Evolutionary conservation across 2,888 invertebrate genomes (phyloP).

Genomic region (Branchinecta sandiegonensis): DNA sequence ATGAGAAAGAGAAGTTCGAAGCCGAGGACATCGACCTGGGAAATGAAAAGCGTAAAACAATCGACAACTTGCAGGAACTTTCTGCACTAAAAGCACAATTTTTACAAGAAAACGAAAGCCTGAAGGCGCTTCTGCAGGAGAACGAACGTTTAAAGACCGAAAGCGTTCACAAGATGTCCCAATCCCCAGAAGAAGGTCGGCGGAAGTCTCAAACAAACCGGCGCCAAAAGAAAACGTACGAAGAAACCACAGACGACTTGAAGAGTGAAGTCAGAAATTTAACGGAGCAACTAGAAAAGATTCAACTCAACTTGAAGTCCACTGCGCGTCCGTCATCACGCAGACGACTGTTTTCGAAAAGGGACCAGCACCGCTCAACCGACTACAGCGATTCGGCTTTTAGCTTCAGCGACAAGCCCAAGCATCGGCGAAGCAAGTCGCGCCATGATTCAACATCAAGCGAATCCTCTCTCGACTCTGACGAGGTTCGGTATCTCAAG

Average conservation of each 20-base stretch:
- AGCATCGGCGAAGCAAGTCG: neutral
- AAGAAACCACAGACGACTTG: neutral
- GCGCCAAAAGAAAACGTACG: neutral
- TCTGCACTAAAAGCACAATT: neutral
- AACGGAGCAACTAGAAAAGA: neutral
- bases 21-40: neutral
- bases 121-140: neutral
- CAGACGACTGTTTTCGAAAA: neutral
- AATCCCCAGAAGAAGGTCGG: neutral
- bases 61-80: neutral
- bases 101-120: neutral
- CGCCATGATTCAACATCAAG: neutral
- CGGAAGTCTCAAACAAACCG: too few relatives aligned
- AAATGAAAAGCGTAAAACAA: neutral
- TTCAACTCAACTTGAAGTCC: neutral
- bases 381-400: conserved; percentile 1
- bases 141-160: neutral
- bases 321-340: neutral
- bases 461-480: neutral
- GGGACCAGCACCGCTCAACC: neutral
- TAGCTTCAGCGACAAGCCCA: conserved; percentile 2
- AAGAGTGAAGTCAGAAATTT: neutral
- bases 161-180: neutral
- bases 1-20: neutral
- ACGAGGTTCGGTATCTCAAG: neutral